Evolutionary conservation across 2,797 vertebrate species (phyloP).

Genomic region (Tapera naevia): DNA sequence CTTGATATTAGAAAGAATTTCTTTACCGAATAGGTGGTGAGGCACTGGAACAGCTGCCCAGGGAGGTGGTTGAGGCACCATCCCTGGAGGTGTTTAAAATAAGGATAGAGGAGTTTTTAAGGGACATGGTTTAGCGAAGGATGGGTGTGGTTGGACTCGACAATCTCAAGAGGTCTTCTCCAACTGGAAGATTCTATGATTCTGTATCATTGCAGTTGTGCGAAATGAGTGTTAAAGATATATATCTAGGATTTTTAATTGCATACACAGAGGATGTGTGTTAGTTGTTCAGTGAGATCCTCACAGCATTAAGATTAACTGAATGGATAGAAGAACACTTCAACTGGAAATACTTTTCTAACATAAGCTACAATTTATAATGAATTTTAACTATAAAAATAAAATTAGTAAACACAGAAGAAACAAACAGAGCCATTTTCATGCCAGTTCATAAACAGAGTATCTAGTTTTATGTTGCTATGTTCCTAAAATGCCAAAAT

Average conservation of each 20-base stretch:
- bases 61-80: too few species aligned
- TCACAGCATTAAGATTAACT: not conserved
- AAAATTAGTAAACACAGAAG: not conserved
- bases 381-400: not conserved
- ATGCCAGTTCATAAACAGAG: not conserved
- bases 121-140: too few species aligned
- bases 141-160: too few species aligned
- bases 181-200: too few species aligned
- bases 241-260: not conserved
- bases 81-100: too few species aligned
- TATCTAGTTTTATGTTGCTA: not conserved
- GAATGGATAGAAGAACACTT: not conserved
- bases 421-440: not conserved
- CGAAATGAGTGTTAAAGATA: not conserved
- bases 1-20: too few species aligned
- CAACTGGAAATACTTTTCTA: not conserved
- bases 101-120: too few species aligned
- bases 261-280: not conserved
- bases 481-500: not conserved
- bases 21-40: too few species aligned
- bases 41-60: too few species aligned
- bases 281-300: not conserved
- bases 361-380: not conserved
- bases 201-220: not conserved
- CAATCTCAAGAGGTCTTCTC: too few species aligned